Percentiles rank a stretch among this genome's conserved stretches.
Conservation (phyloP, 2,113 vertebrate genomes). For the Lichenostomus cassidix region DNA sequence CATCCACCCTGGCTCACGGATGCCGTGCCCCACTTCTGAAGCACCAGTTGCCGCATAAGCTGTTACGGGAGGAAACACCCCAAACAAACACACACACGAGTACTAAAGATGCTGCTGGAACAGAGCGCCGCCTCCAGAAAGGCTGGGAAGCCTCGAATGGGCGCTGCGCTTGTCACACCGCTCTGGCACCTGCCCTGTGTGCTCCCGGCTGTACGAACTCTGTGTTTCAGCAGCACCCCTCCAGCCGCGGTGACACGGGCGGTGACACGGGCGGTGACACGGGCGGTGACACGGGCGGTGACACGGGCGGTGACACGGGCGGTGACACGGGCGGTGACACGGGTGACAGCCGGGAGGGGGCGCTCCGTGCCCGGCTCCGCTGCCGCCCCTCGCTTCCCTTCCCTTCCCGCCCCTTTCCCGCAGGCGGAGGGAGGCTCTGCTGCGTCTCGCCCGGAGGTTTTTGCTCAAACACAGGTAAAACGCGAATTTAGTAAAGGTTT, state of each 20-base stretch:
- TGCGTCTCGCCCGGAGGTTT: background rate
- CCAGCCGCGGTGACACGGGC: background rate
- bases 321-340: background rate
- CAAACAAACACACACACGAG: background rate
- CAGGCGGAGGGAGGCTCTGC: background rate
- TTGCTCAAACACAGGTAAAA: background rate
- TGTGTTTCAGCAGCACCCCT: background rate
- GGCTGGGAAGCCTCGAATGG: accelerated
- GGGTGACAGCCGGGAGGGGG: background rate
- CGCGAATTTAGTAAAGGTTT: background rate
- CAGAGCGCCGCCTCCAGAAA: background rate
- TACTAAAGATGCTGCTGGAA: background rate
- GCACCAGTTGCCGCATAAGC: background rate
- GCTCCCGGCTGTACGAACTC: background rate
- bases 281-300: background rate
- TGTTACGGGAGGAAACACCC: background rate
- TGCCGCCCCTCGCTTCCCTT: background rate
- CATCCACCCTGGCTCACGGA: background rate
- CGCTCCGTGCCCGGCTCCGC: background rate
- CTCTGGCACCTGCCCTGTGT: background rate
- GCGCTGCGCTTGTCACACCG: accelerated
- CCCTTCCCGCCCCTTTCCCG: too few relatives aligned
- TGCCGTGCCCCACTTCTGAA: background rate
- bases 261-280: background rate
- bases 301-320: background rate